Base-by-base conservation (phyloP, 2,113 vertebrate species). In the Muntiacus muntjak region DNA sequence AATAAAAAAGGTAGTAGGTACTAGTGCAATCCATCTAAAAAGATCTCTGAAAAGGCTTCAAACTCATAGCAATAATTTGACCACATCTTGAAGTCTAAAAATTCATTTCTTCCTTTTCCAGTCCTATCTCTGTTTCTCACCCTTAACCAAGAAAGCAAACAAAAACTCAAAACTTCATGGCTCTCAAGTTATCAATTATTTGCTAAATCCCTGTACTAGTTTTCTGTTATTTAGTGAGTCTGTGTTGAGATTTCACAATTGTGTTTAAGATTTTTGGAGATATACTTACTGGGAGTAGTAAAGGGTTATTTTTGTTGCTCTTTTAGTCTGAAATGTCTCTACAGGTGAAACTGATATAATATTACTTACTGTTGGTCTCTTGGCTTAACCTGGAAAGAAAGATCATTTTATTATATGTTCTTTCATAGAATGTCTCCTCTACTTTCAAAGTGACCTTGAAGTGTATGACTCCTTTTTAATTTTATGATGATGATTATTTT, bases 401-500 rank as follows among this genome's bases (percentile, higher is more conserved):
- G 55, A 26, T 54, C 4, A 4, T 58, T 67, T 55, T 81, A 74
- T 52, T 83, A 54, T 15, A 8, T 30, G 10, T 64, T 81, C 52
- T 87, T 85, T 36, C 30, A n/a, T 79, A 52, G 55, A 36, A 71
- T 57, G 40, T 19, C 45, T 89, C 74, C 28, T 89, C 23, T 87
- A 10, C 84, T 85, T 97, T 82, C 81, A 87, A 55, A 90, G 76
- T 50, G 86, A 25, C 10, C n/a, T 94, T 67, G 45, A 95, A 93
- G 64, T 78, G 9, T 64, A 14, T 62, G 76, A 26, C 21, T 45
- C 28, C 33, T 26, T 92, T 97, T 95, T 26, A 90, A 67, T 85
- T 94, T 96, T 33, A 83, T 88, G 87, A 28, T 83, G 52, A 67
- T 89, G 36, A 85, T 86, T 62, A 91, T 87, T 64, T 95, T 95